These are phyloP conservation scores for Hystrix cristata DNA, from an alignment of 2,113 vertebrate species.

Conservation along the genomic window DNA sequence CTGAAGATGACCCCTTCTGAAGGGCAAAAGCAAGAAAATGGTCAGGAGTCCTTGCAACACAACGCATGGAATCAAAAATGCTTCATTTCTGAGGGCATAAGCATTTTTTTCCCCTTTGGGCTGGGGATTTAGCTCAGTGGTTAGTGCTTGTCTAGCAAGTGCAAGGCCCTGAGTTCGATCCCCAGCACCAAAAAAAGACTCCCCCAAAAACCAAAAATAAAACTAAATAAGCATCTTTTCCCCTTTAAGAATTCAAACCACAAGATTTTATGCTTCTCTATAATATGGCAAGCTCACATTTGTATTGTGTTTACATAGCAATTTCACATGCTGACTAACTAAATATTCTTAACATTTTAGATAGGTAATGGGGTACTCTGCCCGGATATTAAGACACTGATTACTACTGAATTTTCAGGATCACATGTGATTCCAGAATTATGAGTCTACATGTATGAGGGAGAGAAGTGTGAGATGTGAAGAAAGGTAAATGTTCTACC, in stretches of 20 bases:
- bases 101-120: background rate
- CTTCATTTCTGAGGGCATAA: slow-evolving; percentile 19
- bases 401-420: background rate
- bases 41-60: slow-evolving; percentile 35
- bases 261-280: slow-evolving; percentile 30
- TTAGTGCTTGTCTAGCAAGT: too few relatives aligned
- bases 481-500: background rate
- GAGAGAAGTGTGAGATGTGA: background rate
- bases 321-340: background rate
- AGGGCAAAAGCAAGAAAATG: background rate
- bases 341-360: background rate
- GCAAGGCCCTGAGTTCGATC: too few relatives aligned
- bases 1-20: background rate
- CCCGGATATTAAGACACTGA: background rate
- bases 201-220: too few relatives aligned
- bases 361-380: background rate
- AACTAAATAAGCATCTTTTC: background rate
- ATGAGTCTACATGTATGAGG: background rate
- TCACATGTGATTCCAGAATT: slow-evolving; percentile 19
- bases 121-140: too few relatives aligned
- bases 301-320: background rate
- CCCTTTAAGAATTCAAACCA: slow-evolving; percentile 44
- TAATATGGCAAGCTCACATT: background rate
- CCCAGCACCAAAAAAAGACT: too few relatives aligned
- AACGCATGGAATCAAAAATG: background rate